Evolutionary conservation across 2,888 invertebrate species (phyloP), one percentile per base, ranked within the genome.

Genomic region (Cylindroiulus punctatus): DNA sequence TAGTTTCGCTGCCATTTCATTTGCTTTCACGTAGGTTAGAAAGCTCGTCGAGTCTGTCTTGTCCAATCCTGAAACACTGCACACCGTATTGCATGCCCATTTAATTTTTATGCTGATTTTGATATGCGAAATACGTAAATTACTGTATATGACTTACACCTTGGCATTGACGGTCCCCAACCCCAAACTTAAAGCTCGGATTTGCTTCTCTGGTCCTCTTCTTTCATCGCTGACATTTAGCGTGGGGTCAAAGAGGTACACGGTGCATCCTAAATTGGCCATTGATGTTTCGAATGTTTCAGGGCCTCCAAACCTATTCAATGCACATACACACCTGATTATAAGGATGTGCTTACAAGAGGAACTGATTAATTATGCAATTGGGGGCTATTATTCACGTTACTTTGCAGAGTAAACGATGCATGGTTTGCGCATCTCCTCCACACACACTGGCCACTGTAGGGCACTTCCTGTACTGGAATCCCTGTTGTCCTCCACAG

Each of bases 211-310:
- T 12, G 76, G 40, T 26, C 65, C 81, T 30, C 65, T 65, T 22
- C 10, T 65, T 26, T 65, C 65, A 65, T 65, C 65, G 26, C n/a
- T 65, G 8, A 65, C 26, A 26, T 65, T 65, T 4, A 42, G 30
- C 40, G 44, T 87, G 19, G 87, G 85, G 82, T 87, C 87, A 57
- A 87, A 87, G n/a, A 85, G 30, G 40, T 32, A 85, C 14, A 87
- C 87, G 0, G 81, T 44, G 36, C 87, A 87, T 17, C 87, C 87
- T 17, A 85, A 17, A 17, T 40, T 81, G 26, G 57, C 85, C 32
- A 87, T 22, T 22, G 42, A 44, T 17, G 36, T 57, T 82, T 87
- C 87, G 32, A 86, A 87, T 12, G 65, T 26, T 40, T 85, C 85
- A 12, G 81, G 30, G 22, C 85, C 85, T 52, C 83, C 57, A 81